Percentiles rank a stretch among this genome's conserved stretches.
Conservation (phyloP, 2,888 invertebrate genomes). For the Archaeoteleia sp. region DNA sequence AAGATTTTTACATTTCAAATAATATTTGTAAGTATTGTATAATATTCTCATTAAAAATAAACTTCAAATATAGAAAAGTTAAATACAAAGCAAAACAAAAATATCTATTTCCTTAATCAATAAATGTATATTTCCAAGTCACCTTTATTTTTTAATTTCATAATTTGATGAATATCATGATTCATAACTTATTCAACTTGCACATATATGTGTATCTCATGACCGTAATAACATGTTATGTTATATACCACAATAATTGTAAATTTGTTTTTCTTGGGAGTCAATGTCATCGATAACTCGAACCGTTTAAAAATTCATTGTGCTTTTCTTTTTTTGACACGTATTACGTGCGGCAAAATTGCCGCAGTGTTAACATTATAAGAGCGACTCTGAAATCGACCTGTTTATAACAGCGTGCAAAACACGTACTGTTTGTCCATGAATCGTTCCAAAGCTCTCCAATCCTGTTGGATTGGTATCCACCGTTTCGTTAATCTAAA, state of each 20-base stretch:
- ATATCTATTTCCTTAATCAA: no score
- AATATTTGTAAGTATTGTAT: no score
- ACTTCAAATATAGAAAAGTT: no score
- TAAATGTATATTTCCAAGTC: no score
- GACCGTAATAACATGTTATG: no score
- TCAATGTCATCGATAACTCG: constrained; percentile 11
- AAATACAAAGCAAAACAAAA: no score
- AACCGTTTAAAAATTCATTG: constrained; percentile 28
- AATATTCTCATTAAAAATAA: no score
- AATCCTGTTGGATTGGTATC: constrained; percentile 66
- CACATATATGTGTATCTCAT: no score
- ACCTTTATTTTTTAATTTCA: no score
- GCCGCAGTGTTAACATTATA: constrained; percentile 16
- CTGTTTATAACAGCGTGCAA: constrained; percentile 38
- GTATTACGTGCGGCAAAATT: constrained; percentile 28
- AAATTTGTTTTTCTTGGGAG: constrained; percentile 3
- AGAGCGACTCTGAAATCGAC: constrained; percentile 32
- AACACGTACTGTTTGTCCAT: constrained; percentile 65
- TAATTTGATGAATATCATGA: no score
- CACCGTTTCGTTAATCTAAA: constrained; percentile 68
- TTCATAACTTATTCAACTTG: no score
- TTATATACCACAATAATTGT: neutral
- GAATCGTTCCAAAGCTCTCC: constrained; percentile 68
- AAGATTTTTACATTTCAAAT: no score
- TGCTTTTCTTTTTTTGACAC: constrained; percentile 18